Conservation (phyloP, 2,113 vertebrate genomes). For the Alligator sinensis region DNA sequence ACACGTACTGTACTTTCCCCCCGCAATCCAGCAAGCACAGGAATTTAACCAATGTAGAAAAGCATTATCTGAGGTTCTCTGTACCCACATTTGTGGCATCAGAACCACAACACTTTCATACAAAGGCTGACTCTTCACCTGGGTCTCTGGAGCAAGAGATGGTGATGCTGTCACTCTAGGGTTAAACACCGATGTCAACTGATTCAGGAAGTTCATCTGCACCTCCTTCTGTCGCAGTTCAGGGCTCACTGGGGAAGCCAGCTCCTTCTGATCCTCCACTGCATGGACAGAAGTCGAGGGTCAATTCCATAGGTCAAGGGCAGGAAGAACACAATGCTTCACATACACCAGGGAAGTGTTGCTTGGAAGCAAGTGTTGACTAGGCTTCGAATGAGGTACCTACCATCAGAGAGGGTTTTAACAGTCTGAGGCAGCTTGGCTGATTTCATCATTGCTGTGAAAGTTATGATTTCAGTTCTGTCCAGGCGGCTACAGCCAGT, state of each 20-base stretch:
- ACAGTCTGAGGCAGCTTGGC: slow-evolving; percentile 97
- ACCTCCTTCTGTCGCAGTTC: slow-evolving; percentile 97
- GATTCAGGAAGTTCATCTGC: slow-evolving; percentile 98
- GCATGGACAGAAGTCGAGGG: not conserved
- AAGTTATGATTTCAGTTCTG: slow-evolving; percentile 97
- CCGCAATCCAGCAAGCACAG: not conserved
- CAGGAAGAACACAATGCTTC: not conserved
- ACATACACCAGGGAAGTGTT: not conserved
- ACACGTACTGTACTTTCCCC: rapidly evolving
- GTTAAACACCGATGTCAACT: slow-evolving; percentile 96
- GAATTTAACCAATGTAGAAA: not conserved
- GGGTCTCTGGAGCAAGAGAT: slow-evolving; percentile 81
- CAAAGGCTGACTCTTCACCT: slow-evolving; percentile 76
- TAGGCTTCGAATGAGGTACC: not conserved
- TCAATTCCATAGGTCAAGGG: not conserved
- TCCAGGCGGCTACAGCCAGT: slow-evolving; percentile 97
- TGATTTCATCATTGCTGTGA: slow-evolving; percentile 99
- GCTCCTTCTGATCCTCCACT: slow-evolving; percentile 99
- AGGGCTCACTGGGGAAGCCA: slow-evolving; percentile 90
- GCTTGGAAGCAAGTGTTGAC: rapidly evolving
- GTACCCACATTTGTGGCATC: rapidly evolving
- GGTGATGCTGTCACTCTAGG: slow-evolving; percentile 88
- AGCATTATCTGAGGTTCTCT: not conserved
- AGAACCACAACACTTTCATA: not conserved
- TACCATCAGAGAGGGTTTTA: slow-evolving; percentile 98